Evolutionary conservation across 2,888 invertebrate species (phyloP).

Genomic region (Molorchus minor): DNA sequence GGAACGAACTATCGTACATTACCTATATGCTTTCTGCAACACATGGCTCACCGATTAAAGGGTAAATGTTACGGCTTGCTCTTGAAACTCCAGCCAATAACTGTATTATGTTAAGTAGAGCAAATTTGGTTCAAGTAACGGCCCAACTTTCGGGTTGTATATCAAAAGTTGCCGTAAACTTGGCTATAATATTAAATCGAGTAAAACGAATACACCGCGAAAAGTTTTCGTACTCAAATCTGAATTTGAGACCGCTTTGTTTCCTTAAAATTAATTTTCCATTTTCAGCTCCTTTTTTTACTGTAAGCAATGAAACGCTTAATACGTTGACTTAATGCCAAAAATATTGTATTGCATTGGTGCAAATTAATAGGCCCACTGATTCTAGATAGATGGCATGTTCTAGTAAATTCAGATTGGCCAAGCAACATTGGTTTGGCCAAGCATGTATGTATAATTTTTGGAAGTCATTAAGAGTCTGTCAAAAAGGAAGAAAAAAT

Average conservation of each 20-base stretch:
- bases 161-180: constrained; percentile 42
- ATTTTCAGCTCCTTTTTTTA: constrained; percentile 6
- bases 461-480: too few species aligned
- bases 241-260: constrained; percentile 22
- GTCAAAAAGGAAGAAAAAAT: too few species aligned
- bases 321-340: too few species aligned
- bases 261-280: constrained; percentile 14
- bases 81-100: constrained; percentile 54
- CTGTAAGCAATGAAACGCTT: too few species aligned
- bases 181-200: constrained; percentile 30
- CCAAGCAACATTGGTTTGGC: too few species aligned
- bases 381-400: too few species aligned
- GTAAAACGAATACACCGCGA: constrained; percentile 26
- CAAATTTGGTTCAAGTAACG: constrained; percentile 45
- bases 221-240: constrained; percentile 24
- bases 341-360: too few species aligned
- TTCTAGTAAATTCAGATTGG: too few species aligned
- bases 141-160: constrained; percentile 42
- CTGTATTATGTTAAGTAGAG: constrained; percentile 52
- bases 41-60: constrained; percentile 55
- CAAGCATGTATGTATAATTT: too few species aligned
- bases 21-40: constrained; percentile 52
- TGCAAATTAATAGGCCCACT: too few species aligned
- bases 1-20: constrained; percentile 54
- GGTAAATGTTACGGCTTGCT: constrained; percentile 54